Conservation (phyloP, 2,113 vertebrate species). For the Struthidea cinerea region DNA sequence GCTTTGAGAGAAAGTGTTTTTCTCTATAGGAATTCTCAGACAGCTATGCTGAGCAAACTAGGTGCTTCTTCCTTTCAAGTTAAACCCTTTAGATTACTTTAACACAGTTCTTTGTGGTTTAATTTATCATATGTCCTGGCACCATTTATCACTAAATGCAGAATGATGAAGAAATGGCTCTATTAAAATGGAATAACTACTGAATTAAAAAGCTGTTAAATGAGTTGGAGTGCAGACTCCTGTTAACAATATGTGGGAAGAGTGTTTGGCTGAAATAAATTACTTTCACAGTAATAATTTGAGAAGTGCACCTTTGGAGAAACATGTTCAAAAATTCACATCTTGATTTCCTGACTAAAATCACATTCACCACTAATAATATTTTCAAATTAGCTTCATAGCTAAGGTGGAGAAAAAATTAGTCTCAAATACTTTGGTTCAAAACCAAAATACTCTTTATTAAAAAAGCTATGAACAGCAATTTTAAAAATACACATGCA, state of each 20-base stretch:
- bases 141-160: constrained; percentile 83
- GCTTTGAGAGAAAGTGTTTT: constrained; percentile 53
- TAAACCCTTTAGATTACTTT: constrained; percentile 74
- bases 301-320: constrained; percentile 74
- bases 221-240: constrained; percentile 72
- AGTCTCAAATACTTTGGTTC: constrained; percentile 36
- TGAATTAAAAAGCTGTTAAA: constrained; percentile 81
- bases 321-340: constrained; percentile 74
- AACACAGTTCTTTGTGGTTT: constrained; percentile 71
- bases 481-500: constrained; percentile 10
- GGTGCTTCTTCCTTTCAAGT: constrained; percentile 70
- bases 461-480: neutral
- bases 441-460: constrained; percentile 53
- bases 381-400: constrained; percentile 69
- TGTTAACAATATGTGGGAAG: constrained; percentile 76
- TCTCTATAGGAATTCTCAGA: constrained; percentile 45
- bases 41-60: constrained; percentile 57
- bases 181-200: constrained; percentile 80
- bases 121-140: constrained; percentile 80
- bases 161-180: constrained; percentile 82
- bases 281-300: constrained; percentile 74
- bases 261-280: constrained; percentile 79
- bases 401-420: constrained; percentile 40
- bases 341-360: constrained; percentile 73
- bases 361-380: constrained; percentile 60